Evolutionary conservation across 2,888 invertebrate genomes (phyloP).

Genomic region (Deilephila porcellus): DNA sequence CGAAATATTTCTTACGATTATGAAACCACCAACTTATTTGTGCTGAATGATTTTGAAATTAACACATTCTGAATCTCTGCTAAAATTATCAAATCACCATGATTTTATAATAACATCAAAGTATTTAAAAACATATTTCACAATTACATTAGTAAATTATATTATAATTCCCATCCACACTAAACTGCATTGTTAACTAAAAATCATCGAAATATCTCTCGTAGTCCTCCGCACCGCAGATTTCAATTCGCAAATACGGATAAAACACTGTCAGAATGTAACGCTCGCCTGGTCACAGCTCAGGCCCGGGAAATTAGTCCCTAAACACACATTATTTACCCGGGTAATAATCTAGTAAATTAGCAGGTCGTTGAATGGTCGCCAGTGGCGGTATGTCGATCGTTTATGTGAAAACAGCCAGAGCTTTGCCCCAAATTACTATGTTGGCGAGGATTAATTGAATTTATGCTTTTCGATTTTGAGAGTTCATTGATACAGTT

Average conservation of each 20-base stretch:
- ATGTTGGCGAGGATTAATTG: slow-evolving; percentile 12
- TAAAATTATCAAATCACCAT: no score
- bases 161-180: no score
- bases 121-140: no score
- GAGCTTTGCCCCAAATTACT: slow-evolving; percentile 10
- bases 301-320: slow-evolving; percentile 45
- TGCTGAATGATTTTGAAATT: no score
- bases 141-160: no score
- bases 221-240: not conserved
- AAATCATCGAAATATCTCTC: not conserved
- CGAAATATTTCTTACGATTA: no score
- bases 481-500: not conserved
- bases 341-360: slow-evolving; percentile 59
- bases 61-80: no score
- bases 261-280: slow-evolving; percentile 25
- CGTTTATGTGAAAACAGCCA: slow-evolving; percentile 13
- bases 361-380: slow-evolving; percentile 43
- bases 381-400: slow-evolving; percentile 37
- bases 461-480: slow-evolving; percentile 1
- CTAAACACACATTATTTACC: slow-evolving; percentile 54
- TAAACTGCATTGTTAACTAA: not conserved
- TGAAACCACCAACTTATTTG: no score
- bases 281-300: slow-evolving; percentile 30
- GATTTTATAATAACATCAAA: no score
- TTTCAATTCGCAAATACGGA: slow-evolving; percentile 7